phyloP scores from a whole-genome alignment of 2,797 vertebrate genomes.

The Hemitrygon akajei region DNA sequence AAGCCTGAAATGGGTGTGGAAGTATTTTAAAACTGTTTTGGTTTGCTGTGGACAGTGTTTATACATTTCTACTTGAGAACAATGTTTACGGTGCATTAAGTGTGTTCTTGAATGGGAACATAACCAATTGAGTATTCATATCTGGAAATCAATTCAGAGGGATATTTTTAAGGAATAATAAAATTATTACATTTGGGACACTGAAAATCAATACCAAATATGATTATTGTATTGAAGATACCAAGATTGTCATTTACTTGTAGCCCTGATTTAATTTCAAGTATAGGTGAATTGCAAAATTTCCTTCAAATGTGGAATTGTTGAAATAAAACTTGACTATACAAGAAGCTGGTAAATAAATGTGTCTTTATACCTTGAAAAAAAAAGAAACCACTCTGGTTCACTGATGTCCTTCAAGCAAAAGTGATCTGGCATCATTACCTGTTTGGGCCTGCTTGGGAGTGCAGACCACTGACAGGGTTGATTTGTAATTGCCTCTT shows the following conservation, averaged over 20 bases:
- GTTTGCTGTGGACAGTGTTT: neutral
- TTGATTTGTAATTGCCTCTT: too few relatives aligned
- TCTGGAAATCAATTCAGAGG: neutral
- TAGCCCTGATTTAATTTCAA: neutral
- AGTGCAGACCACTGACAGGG: too few relatives aligned
- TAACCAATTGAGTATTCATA: neutral
- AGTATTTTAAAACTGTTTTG: neutral
- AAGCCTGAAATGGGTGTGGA: neutral
- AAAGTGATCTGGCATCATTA: too few relatives aligned
- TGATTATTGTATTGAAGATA: neutral
- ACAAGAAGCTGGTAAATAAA: neutral
- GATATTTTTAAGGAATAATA: neutral
- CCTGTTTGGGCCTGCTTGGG: too few relatives aligned
- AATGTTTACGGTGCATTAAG: neutral
- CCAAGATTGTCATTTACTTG: neutral
- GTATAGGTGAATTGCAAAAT: neutral
- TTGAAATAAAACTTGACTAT: neutral
- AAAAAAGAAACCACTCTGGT: too few relatives aligned
- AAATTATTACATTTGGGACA: neutral
- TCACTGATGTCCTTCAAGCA: too few relatives aligned
- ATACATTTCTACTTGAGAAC: neutral
- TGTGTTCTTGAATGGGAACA: neutral
- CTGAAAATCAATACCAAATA: neutral
- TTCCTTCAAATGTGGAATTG: neutral
- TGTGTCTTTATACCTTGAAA: neutral